phyloP scores from a whole-genome alignment of 2,888 invertebrate genomes.

The Drosophila buzzatii region DNA sequence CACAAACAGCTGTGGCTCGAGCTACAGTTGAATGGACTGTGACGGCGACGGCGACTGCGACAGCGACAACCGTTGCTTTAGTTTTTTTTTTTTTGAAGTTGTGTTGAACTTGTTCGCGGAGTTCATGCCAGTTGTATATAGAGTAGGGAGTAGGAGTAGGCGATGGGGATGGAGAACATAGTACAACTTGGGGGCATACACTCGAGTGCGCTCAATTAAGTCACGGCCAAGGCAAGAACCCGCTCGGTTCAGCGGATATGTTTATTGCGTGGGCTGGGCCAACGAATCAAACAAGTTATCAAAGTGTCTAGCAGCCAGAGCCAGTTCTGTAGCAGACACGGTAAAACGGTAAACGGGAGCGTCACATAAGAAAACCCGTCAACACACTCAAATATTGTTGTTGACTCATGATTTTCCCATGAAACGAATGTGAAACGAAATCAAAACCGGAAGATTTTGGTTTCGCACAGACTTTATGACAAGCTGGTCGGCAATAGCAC shows the following conservation, averaged over 20 bases:
- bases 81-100: conserved; percentile 20
- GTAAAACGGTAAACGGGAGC: conserved; percentile 63
- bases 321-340: conserved; percentile 22
- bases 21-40: conserved; percentile 67
- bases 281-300: conserved; percentile 59
- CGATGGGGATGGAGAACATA: not conserved
- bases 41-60: conserved; percentile 26
- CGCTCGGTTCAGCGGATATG: conserved; percentile 15
- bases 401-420: conserved; percentile 74
- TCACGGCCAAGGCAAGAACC: conserved; percentile 39
- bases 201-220: conserved; percentile 60
- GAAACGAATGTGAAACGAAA: conserved; percentile 42
- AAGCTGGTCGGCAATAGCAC: conserved; percentile 24
- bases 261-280: conserved; percentile 28
- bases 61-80: conserved; percentile 29
- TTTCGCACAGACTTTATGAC: conserved; percentile 6
- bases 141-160: conserved; percentile 22
- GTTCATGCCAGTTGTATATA: conserved; percentile 52
- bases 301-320: conserved; percentile 35
- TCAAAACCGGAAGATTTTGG: conserved; percentile 37
- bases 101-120: conserved; percentile 63
- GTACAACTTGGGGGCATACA: not conserved
- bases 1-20: conserved; percentile 56
- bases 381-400: conserved; percentile 39
- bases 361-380: conserved; percentile 46